Evolutionary conservation across 2,113 vertebrate species (phyloP).

Genomic region (Oreochromis aureus): DNA sequence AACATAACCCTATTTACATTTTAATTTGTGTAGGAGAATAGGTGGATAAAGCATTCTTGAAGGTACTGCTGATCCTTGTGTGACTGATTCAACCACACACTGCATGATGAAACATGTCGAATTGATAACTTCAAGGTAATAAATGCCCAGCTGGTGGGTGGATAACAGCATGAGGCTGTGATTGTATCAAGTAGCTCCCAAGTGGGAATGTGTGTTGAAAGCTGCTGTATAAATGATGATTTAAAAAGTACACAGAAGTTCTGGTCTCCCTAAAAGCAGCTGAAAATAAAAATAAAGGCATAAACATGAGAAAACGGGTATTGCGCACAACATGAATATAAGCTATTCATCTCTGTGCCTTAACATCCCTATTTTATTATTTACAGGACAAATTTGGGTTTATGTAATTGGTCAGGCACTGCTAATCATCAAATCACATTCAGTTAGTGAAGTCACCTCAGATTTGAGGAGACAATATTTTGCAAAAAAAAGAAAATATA

Average conservation of each 20-base stretch:
- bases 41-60: not conserved
- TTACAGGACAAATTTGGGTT: not conserved
- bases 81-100: constrained; percentile 27
- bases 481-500: not conserved
- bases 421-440: not conserved
- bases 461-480: not conserved
- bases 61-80: constrained; percentile 1
- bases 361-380: not conserved
- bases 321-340: not conserved
- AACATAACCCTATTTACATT: not conserved
- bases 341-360: not conserved
- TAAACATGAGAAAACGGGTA: not conserved
- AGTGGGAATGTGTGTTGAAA: not conserved
- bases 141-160: constrained; percentile 34
- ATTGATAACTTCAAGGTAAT: constrained; percentile 33
- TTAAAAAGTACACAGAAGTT: not conserved
- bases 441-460: not conserved
- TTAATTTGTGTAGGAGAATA: not conserved
- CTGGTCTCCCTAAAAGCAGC: not conserved
- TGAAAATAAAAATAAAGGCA: not conserved
- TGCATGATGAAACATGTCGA: constrained; percentile 28
- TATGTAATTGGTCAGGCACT: not conserved
- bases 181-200: not conserved
- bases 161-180: not conserved
- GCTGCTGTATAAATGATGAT: not conserved